Evolutionary conservation across 53 echinoderm and acorn worm species (phyloP), one percentile per base, ranked within the genome.

Genomic region (Holothuria scabra): DNA sequence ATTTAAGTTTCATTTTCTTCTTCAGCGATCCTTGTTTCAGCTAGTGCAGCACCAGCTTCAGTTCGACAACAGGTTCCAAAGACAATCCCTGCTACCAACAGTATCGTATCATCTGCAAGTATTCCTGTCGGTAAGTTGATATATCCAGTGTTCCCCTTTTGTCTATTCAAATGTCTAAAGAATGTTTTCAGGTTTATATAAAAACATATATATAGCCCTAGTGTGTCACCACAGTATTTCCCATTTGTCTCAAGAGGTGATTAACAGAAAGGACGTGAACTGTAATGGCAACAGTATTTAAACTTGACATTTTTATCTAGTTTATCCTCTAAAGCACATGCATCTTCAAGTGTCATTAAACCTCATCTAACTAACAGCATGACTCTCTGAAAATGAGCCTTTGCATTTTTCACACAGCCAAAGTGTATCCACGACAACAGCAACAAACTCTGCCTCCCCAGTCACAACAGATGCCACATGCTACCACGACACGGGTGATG

Each of bases 41-140:
- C 79, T 30, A 79, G 56, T 55, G 28, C 75, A 74, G 28, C 75
- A 3, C 75, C 46, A 11, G 22, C 46, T 8, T 52, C 55, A 74
- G 55, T 46, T 1, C 8, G 48, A 16, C 75, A 74, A 46, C 48
- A 49, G 38, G 28, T 46, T 16, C 55, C 75, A 0, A 74, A 33
- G 29, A 55, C 79, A 33, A 79, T 79, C 56, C 79, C 79, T 20
- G 59, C 55, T 12, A 58, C 29, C 21, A 79, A 28, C 33, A 79
- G 56, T 55, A 13, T 79, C 33, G 65, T 67, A 18, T 82, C 80
- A 84, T 74, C 69, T 79, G 83, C 85, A 0, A 85, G 63, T 23
- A 95, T 95, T 69, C 95, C 95, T 83, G 90, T 95, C 28, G 95
- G 95, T 95, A 83, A 95, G 92, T 76, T 28, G 41, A 52, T 52